Evolutionary conservation across 2,888 invertebrate species (phyloP), one percentile per base, ranked within the genome.

Genomic region (Pristionchus fissidentatus): DNA sequence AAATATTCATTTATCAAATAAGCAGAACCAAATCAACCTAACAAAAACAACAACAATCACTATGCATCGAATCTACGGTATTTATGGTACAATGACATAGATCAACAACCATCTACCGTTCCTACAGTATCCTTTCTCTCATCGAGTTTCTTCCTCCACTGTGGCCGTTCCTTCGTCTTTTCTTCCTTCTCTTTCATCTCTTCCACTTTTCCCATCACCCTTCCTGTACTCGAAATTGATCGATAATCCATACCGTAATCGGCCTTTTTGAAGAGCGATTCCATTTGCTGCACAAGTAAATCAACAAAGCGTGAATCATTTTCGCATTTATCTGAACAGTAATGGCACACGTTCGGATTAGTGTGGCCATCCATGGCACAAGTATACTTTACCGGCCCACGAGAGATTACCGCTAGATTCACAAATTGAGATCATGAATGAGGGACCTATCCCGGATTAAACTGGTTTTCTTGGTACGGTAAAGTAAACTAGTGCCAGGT

Each of bases 211-310:
- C 83, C 83, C 83, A 83, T 35, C 1, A 83, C 83, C 41, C 83
- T 70, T 55, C 52, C 83, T n/a, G 83, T 83, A 32, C 55, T 41
- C 15, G 52, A 52, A 22, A 83, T 19, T 19, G 73, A 10, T 41
- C 83, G 83, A 55, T 83, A 83, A 41, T 83, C 83, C 83, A 83
- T 83, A 83, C 83, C 83, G 83, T 83, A 83, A n/a, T 83, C 83
- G 10, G 83, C 83, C 32, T 55, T 49, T 41, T 83, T 83, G 83
- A 83, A 83, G 41, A 83, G 83, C 29, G 22, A 35, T 22, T 73
- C 55, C 83, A 83, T 83, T 22, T 70, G 70, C 83, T 83, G 15
- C 43, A 83, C 13, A 3, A n/a, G n/a, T n/a, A n/a, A n/a, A n/a
- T n/a, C n/a, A n/a, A n/a, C n/a, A n/a, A n/a, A n/a, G n/a, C n/a